Conservation (phyloP, 2,113 vertebrate genomes). For the Dinomys branickii region DNA sequence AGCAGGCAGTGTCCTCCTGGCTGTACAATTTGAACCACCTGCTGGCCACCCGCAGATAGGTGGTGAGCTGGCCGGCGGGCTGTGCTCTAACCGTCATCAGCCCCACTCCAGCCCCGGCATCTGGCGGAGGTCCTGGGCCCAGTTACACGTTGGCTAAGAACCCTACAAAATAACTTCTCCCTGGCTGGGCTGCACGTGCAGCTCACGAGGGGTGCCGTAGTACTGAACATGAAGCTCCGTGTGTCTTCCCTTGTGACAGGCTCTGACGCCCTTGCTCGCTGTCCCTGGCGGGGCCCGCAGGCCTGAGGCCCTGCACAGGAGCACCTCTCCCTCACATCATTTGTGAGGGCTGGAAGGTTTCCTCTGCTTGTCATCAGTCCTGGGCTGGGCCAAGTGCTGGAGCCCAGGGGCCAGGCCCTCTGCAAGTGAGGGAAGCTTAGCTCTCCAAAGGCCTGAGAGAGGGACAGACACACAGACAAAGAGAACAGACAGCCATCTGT, state of each 20-base stretch:
- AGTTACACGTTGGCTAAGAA: neutral
- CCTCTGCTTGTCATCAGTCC: neutral
- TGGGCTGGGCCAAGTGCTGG: neutral
- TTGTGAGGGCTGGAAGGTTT: neutral
- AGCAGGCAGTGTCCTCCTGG: neutral
- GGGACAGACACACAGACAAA: too few relatives aligned
- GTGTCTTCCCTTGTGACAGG: neutral
- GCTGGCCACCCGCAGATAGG: neutral
- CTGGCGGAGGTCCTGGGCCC: neutral
- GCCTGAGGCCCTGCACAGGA: neutral
- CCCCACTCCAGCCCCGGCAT: neutral
- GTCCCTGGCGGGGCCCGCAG: neutral
- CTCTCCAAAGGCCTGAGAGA: neutral
- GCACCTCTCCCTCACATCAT: neutral
- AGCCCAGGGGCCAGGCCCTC: neutral
- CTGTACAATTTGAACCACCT: neutral
- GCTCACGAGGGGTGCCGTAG: neutral
- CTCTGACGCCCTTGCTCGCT: neutral
- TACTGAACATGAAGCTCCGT: neutral
- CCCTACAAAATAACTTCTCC: neutral
- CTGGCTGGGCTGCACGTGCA: neutral
- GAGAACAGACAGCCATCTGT: neutral
- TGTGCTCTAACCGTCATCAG: neutral
- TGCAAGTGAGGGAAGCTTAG: neutral
- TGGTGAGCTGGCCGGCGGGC: neutral